phyloP scores from a whole-genome alignment of 2,797 vertebrate species.

The Scarus forsteni region DNA sequence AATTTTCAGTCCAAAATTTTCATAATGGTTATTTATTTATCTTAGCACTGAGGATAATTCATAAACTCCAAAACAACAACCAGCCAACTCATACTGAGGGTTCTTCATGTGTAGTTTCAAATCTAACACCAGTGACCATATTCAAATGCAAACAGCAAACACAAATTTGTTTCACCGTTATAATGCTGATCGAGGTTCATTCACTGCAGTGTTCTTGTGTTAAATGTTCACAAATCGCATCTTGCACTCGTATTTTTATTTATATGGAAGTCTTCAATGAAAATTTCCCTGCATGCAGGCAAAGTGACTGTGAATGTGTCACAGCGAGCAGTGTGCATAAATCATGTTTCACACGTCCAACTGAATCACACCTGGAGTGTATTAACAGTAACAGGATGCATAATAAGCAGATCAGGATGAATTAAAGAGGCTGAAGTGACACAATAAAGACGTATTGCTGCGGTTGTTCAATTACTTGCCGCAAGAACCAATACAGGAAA shows the following conservation, averaged over 20 bases:
- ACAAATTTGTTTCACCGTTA: background rate
- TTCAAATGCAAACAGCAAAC: constrained; percentile 10
- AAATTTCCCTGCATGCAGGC: constrained; percentile 14
- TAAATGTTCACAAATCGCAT: constrained; percentile 1
- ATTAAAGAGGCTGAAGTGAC: constrained; percentile 10
- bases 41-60: too few relatives aligned
- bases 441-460: constrained; percentile 18
- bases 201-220: background rate
- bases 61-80: too few relatives aligned
- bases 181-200: constrained; percentile 11
- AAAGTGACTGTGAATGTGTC: constrained; percentile 16
- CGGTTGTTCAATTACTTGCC: constrained; percentile 1
- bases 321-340: constrained; percentile 10
- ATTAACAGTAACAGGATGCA: constrained; percentile 38
- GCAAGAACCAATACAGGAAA: background rate
- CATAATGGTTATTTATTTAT: too few relatives aligned
- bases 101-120: background rate
- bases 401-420: constrained; percentile 2
- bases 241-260: background rate
- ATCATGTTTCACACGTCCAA: constrained; percentile 25
- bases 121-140: background rate
- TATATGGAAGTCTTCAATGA: constrained; percentile 1
- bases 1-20: too few relatives aligned
- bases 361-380: constrained; percentile 15
- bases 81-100: too few relatives aligned